Evolutionary conservation across 2,888 invertebrate species (phyloP).

Genomic region (Steinernema hermaphroditum): DNA sequence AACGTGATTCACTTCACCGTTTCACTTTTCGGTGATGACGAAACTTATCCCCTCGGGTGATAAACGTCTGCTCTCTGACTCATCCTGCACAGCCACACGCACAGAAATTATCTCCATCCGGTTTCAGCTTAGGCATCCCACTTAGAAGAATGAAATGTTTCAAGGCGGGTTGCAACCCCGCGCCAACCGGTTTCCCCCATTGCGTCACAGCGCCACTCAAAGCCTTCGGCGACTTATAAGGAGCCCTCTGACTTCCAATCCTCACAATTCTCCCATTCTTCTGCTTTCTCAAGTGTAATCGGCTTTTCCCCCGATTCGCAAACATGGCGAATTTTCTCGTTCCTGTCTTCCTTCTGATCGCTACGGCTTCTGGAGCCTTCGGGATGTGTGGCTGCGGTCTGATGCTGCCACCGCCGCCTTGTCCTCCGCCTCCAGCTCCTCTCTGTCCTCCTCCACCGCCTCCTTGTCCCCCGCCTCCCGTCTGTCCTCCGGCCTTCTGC

Average conservation of each 20-base stretch:
- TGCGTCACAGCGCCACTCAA: not conserved
- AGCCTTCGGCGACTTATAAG: constrained; percentile 5
- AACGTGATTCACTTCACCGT: not conserved
- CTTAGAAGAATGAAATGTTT: not conserved
- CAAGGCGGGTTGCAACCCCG: constrained; percentile 26
- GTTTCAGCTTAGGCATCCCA: not conserved
- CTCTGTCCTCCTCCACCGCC: constrained; percentile 58
- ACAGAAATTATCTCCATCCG: not conserved
- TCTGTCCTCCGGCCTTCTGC: constrained; percentile 58
- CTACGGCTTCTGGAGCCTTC: not conserved
- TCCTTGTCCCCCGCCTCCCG: constrained; percentile 60
- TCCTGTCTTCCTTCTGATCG: not conserved
- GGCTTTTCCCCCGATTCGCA: too few relatives aligned
- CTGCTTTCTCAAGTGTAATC: not conserved
- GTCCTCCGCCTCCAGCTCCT: constrained; percentile 53
- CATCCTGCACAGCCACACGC: not conserved
- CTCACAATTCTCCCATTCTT: not conserved
- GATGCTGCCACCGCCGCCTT: constrained; percentile 40
- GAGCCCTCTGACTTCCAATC: not conserved
- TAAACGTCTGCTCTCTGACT: not conserved
- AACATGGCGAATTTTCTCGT: not conserved
- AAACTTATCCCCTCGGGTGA: not conserved
- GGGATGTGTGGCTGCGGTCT: constrained; percentile 12
- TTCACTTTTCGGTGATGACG: not conserved
- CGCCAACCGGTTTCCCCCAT: not conserved